Conservation (phyloP, 2,113 vertebrate species). For the Setophaga kirtlandii region DNA sequence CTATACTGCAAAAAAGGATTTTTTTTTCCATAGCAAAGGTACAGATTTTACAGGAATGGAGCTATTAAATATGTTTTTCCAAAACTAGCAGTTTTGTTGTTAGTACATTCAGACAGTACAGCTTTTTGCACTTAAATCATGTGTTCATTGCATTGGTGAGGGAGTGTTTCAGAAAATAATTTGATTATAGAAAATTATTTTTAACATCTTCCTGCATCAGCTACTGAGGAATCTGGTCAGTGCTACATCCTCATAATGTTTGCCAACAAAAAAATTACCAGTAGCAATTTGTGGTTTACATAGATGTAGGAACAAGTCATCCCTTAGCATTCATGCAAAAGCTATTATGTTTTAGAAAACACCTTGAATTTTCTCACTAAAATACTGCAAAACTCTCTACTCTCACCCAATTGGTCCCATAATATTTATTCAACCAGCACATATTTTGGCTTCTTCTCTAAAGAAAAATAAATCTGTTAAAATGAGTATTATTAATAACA, state of each 20-base stretch:
- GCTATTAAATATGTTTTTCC: neutral
- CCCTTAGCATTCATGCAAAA: neutral
- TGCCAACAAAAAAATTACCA: neutral
- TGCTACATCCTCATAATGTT: neutral
- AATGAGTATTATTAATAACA: neutral
- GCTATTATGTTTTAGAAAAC: neutral
- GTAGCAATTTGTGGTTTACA: neutral
- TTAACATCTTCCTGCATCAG: neutral
- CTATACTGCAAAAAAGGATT: neutral
- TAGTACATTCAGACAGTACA: neutral
- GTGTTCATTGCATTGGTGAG: neutral
- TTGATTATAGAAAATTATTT: neutral
- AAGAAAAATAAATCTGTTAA: neutral
- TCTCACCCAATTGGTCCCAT: neutral
- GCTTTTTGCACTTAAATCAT: neutral
- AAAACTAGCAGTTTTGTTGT: neutral
- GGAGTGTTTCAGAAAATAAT: neutral
- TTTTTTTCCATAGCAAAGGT: neutral
- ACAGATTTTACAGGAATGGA: neutral
- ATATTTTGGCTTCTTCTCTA: neutral
- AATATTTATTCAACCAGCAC: neutral
- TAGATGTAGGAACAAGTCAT: neutral
- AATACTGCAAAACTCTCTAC: neutral
- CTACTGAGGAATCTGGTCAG: neutral
- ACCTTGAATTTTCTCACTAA: neutral